Base-by-base conservation (phyloP, 2,113 vertebrate genomes). In the Symphodus melops region DNA sequence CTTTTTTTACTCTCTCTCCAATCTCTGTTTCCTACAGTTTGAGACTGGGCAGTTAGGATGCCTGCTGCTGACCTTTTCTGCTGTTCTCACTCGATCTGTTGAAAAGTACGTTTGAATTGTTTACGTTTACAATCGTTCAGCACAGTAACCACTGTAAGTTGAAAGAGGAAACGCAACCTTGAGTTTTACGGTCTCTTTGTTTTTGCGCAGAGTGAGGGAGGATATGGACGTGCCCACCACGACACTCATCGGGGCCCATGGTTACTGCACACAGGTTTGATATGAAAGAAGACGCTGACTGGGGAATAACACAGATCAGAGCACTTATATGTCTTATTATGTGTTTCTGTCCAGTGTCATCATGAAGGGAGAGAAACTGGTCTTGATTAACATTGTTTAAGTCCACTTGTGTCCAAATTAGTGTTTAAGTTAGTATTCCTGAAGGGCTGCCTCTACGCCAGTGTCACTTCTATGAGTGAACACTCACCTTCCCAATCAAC, bases 241-340 rank as follows among this genome's bases (percentile, higher is more conserved):
- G 79, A 89, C 93, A 1, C 77, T 99, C 68, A 98, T 99, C 1
- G 97, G 96, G 63, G 96, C 96, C 9, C 95, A 99, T 0, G 96
- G 97, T 59, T 99, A 99, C 86, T 99, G 98, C 79, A 98, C 97
- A 19, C 97, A 99, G 96, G 98, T 99, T 62, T 81, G 72, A 46
- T 5, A 13, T 53, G 37, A 19, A 62, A 37, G 19, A 39, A 12
- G 1, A 21, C n/a, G n/a, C n/a, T n/a, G 14, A 17, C 3, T 48
- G 7, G 21, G 21, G 28, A 12, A 10, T 14, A 41, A 52, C 20
- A 1, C 17, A 1, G 20, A 17, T 33, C 2, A 10, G 48, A 61
- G 12, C 16, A 2, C 23, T 71, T 8, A 25, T 25, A 4, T 41
- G 39, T 33, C 39, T 41, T 41, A 3, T 41, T 9, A 41, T 41